Percentiles rank a stretch among this genome's conserved stretches.
Conservation (phyloP, 2,888 invertebrate species). For the Morpho deidamia region DNA sequence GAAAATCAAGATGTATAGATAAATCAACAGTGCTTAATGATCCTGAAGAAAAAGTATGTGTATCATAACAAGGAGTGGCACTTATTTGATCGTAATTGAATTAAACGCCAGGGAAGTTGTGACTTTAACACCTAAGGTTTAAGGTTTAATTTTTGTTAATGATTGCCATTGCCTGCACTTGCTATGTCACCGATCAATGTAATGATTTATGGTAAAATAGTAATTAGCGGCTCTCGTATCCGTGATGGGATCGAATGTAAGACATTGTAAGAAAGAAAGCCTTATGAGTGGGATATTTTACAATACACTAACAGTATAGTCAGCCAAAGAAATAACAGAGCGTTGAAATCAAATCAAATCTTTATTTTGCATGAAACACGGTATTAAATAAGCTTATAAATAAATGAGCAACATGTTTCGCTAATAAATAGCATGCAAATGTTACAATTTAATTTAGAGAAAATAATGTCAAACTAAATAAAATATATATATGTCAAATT, state of each 20-base stretch:
- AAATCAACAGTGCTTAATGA: not conserved
- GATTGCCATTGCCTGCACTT: conserved; percentile 16
- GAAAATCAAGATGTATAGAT: not conserved
- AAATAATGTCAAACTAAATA: too few species aligned
- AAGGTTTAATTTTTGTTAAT: conserved; percentile 10
- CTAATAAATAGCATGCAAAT: too few species aligned
- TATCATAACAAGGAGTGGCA: not conserved
- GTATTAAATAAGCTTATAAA: too few species aligned
- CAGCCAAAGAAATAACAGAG: too few species aligned
- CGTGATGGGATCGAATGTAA: not conserved
- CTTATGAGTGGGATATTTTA: not conserved
- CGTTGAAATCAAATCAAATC: too few species aligned
- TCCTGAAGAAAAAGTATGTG: not conserved
- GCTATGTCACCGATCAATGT: conserved; percentile 27
- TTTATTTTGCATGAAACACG: too few species aligned
- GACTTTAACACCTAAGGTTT: conserved; percentile 7
- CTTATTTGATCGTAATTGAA: conserved; percentile 14
- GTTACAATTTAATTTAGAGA: too few species aligned
- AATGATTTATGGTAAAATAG: conserved; percentile 61
- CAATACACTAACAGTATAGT: too few species aligned
- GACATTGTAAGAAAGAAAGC: conserved; percentile 5
- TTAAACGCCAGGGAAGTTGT: not conserved
- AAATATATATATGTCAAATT: too few species aligned
- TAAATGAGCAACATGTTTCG: too few species aligned
- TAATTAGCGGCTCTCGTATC: conserved; percentile 44